Base-by-base conservation (phyloP, 2,797 vertebrate species). In the Iguana delicatissima region DNA sequence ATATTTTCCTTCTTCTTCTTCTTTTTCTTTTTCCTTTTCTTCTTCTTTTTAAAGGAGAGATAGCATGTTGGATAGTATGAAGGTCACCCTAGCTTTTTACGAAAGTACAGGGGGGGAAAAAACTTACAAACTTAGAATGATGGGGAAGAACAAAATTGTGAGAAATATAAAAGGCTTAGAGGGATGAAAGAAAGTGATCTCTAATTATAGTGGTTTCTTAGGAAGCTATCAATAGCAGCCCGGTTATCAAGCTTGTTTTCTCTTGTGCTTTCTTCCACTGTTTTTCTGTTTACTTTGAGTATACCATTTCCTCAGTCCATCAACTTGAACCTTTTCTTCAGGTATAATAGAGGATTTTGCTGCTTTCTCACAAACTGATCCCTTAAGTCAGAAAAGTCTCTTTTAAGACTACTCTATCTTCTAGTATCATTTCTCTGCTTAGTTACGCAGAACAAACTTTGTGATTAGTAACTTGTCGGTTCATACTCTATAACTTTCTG, bases 371-470 rank as follows among this genome's bases (percentile, higher is more conserved):
- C 32, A 46, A 83, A 79, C 16, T 67, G 22, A 89, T 92, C 57
- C 59, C 86, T 89, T 90, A 59, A 94, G 90, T 35, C 86, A 91
- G 73, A 91, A 86, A 95, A 93, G 93, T 93, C n/a, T 26, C n/a
- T 92, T 94, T 95, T 91, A 94, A 92, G 81, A 76, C 46, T 32
- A 62, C 88, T 91, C 69, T 13, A 80, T 92, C 18, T 84, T 92
- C 92, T 92, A 57, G 24, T 80, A 90, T 67, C 77, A 0, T 0
- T 67, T 24, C 79, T 81, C 69, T 80, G 14, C 69, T 94, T 94
- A 90, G n/a, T 8, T 35, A 74, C 32, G 76, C 42, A 83, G 77
- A 83, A 90, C 79, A 74, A 22, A 29, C 94, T 92, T 88, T 86
- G 50, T 91, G 91, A 95, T 88, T 92, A 94, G 93, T 80, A 91